Evolutionary conservation across 2,797 vertebrate species (phyloP).

Genomic region (Xenentodon cancila): DNA sequence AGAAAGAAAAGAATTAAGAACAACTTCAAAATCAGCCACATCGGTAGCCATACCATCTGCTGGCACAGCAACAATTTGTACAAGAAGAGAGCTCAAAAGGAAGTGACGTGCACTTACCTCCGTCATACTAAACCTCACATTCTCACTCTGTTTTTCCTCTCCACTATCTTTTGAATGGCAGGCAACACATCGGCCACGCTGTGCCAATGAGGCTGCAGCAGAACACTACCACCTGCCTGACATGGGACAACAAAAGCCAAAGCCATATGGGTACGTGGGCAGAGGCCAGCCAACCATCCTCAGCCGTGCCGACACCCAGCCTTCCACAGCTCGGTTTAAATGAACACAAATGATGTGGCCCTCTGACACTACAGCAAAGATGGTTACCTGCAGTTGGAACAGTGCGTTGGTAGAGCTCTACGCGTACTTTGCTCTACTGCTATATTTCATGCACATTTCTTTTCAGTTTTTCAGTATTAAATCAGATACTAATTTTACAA

Average conservation of each 20-base stretch:
- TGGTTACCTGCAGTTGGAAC: too few species aligned
- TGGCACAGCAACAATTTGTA: slow-evolving; percentile 65
- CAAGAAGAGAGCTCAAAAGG: slow-evolving; percentile 62
- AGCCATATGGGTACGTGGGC: slow-evolving; percentile 75
- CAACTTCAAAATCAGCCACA: slow-evolving; percentile 60
- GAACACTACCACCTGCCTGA: slow-evolving; percentile 82
- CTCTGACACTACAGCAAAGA: background rate
- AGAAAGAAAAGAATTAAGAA: slow-evolving; percentile 6
- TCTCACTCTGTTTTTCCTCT: slow-evolving; percentile 63
- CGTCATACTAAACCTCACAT: slow-evolving; percentile 74
- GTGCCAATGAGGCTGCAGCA: slow-evolving; percentile 80
- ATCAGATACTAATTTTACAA: background rate
- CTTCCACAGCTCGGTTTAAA: slow-evolving; percentile 50
- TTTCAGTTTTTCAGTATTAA: background rate
- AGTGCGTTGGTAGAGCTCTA: background rate
- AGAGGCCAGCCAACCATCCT: slow-evolving; percentile 52
- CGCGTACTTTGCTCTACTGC: background rate
- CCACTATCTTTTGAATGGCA: slow-evolving; percentile 81
- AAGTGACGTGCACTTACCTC: slow-evolving; percentile 76
- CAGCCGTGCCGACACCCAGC: slow-evolving; percentile 46
- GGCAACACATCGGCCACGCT: slow-evolving; percentile 81
- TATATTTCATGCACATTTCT: background rate
- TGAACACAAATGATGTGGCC: slow-evolving; percentile 36
- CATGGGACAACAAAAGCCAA: slow-evolving; percentile 81
- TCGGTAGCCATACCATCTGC: slow-evolving; percentile 57